A percentile compares a stretch with the other conserved stretches of the same genome.
Conservation (phyloP, 2,888 invertebrate genomes). For the Melanotus villosus region DNA sequence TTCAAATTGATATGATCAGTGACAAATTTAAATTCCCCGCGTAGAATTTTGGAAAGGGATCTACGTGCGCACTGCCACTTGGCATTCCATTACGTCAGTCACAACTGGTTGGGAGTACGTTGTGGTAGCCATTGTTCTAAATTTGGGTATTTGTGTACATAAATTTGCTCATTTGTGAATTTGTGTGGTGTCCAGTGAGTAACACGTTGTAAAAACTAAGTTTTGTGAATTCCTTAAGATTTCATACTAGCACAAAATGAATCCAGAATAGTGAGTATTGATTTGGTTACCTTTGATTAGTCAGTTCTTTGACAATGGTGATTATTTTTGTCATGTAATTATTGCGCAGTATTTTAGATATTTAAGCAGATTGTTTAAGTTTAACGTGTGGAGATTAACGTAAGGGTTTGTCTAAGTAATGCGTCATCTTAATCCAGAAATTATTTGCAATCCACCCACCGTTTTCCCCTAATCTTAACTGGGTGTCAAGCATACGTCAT, state of each 20-base stretch:
- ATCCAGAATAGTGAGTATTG: conserved; percentile 88
- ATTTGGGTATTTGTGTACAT: conserved; percentile 64
- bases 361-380: neutral
- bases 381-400: neutral
- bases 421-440: neutral
- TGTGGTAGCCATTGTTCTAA: conserved; percentile 65
- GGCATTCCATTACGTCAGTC: conserved; percentile 55
- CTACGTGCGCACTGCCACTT: conserved; percentile 62
- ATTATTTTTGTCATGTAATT: conserved; percentile 56
- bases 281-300: conserved; percentile 62
- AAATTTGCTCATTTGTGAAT: conserved; percentile 54
- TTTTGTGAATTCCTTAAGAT: conserved; percentile 30
- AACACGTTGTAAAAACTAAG: conserved; percentile 26
- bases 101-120: conserved; percentile 56
- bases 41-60: conserved; percentile 31
- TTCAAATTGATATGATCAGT: no score
- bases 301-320: conserved; percentile 57
- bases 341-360: conserved; percentile 56
- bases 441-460: conserved; percentile 37
- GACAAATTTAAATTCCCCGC: conserved; percentile 56
- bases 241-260: conserved; percentile 70
- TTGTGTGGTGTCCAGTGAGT: conserved; percentile 35
- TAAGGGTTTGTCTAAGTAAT: neutral
- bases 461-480: conserved; percentile 39
- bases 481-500: conserved; percentile 44